These are phyloP conservation scores for Potamilus streckersoni DNA, from an alignment of 1,140 invertebrate species.

Conservation along the genomic window DNA sequence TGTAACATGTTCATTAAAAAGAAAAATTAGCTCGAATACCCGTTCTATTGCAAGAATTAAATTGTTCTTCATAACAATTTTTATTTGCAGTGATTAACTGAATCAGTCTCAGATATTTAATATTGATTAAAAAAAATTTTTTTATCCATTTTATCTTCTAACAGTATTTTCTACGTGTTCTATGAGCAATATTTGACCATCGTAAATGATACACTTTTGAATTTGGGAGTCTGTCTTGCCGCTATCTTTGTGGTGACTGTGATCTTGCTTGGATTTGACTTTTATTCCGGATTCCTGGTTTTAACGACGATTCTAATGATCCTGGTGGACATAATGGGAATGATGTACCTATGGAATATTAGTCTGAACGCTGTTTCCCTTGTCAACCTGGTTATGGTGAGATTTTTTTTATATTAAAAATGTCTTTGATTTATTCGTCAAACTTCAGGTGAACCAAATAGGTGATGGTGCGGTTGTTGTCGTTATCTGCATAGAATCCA, in stretches of 20 bases:
- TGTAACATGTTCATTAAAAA: too few species aligned
- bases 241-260: constrained; percentile 87
- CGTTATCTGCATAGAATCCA: too few species aligned
- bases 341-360: constrained; percentile 94
- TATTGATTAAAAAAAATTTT: too few species aligned
- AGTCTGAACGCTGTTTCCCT: constrained; percentile 91
- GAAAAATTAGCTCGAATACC: too few species aligned
- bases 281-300: constrained; percentile 83
- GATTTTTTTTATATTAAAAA: constrained; percentile 31
- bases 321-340: constrained; percentile 82
- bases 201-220: constrained; percentile 81
- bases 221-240: constrained; percentile 79
- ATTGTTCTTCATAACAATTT: too few species aligned
- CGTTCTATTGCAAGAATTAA: too few species aligned
- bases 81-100: too few species aligned
- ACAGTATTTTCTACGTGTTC: constrained; percentile 91
- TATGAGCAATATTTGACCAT: constrained; percentile 96
- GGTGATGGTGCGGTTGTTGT: too few species aligned
- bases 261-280: constrained; percentile 84
- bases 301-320: constrained; percentile 84
- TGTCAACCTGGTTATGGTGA: constrained; percentile 96
- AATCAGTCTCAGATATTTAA: too few species aligned
- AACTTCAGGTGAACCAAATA: too few species aligned
- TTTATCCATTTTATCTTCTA: constrained; percentile 57
- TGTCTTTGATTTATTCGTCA: too few species aligned